Evolutionary conservation across 2,113 vertebrate genomes (phyloP), one percentile per base, ranked within the genome.

Genomic region (Larimichthys crocea): DNA sequence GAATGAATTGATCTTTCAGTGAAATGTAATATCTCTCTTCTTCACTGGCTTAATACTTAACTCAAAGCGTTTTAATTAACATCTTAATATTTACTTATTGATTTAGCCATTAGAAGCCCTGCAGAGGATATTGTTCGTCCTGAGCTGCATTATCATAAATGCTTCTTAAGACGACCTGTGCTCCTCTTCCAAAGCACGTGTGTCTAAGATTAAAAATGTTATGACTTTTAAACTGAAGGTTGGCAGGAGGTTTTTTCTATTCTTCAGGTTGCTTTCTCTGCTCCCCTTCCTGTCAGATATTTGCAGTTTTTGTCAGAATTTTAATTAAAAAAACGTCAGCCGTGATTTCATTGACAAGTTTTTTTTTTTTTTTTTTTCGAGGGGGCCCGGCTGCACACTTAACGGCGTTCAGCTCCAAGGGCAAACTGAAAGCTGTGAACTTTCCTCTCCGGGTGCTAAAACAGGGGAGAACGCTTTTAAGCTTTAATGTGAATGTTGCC

Each of bases 241-340:
- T 66, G 63, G 12, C 53, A 29, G 59, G 57, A 46, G 15, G 16
- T 53, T 62, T 63, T 24, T 14, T 56, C 71, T 35, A 7, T 1
- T 44, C 6, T 2, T 46, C 31, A 44, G 72, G 50, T 52, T 17
- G 16, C 55, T 73, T 24, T 68, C 22, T 40, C 46, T 10, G 11
- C 55, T 31, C 59, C 76, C 44, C 24, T 20, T 62, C 73, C 69
- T 70, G 60, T 85, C 81, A 79, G 76, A 72, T 69, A 31, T 85
- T 73, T 64, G 50, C 71, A 62, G 29, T 83, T 80, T 57, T 76
- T 88, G 86, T 86, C 83, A 77, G 71, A 72, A 69, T 88, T 87
- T 83, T 90, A 90, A 92, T 93, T 91, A 88, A 88, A 91, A 86
- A 83, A 86, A 83, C 20, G 78, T 88, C 82, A 81, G 65, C 26